Base-by-base conservation (phyloP, 2,113 vertebrate species). In the Dolichotis patagonum region DNA sequence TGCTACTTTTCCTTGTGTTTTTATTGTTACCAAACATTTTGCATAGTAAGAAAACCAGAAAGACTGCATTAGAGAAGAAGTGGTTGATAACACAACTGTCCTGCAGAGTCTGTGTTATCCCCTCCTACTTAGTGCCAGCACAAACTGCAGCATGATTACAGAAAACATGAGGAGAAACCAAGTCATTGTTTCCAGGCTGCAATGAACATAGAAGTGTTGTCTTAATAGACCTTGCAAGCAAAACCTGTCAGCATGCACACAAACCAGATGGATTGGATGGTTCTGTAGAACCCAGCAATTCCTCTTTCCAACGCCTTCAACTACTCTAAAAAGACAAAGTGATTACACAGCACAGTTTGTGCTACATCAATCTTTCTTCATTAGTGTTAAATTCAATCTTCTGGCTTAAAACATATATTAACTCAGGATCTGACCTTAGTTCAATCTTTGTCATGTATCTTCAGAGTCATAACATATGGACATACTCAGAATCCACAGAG, bases 341-440 rank as follows among this genome's bases (percentile, higher is more conserved):
- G 7, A 13, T 4, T 11, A 22, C 0, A 28, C 0, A 28, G 41
- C 5, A 80, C 43, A 49, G 3, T 12, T n/a, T 12, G 5, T 0
- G 4, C 69, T n/a, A 20, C 35, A 32, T 11, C 67, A 5, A 69
- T 1, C 38, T 43, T n/a, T 82, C 58, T 63, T 54, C 28, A 78
- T 65, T 0, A 52, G 89, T 19, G 28, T 46, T 67, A 30, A 43
- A 65, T 20, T 24, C 2, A 43, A 1, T 7, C 5, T 14, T 49
- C 24, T 60, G 69, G 54, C 58, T 67, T 12, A n/a, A 28, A 43
- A 43, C 30, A 20, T 46, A 26, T 1, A 16, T 0, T 14, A 1
- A 41, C 26, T 69, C 38, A 78, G 52, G 24, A 22, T 11, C 30
- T 85, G 58, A 83, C 3, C 14, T 49, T 5, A 46, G 43, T 26